Evolutionary conservation across 2,888 invertebrate genomes (phyloP).

Genomic region (Thysanoteuthis rhombus): DNA sequence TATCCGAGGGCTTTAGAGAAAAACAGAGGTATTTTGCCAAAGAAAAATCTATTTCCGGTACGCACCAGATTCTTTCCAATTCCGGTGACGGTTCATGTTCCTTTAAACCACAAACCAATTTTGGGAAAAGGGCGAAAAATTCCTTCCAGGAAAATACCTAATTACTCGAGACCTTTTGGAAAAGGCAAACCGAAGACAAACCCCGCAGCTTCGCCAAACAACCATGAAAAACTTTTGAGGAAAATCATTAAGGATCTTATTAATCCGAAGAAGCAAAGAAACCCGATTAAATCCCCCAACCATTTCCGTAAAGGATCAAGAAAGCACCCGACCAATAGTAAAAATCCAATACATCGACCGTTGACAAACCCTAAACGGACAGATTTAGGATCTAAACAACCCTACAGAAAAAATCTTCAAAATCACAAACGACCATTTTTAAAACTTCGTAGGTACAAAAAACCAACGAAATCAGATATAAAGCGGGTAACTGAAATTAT

Average conservation of each 20-base stretch:
- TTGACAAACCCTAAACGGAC: background rate
- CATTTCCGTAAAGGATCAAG: too few relatives aligned
- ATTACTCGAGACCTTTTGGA: background rate
- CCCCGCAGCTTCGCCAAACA: background rate
- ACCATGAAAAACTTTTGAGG: background rate
- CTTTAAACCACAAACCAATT: background rate
- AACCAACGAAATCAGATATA: background rate
- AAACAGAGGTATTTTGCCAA: background rate
- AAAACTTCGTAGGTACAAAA: background rate
- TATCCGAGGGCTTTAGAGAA: background rate
- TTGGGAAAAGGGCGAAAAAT: background rate
- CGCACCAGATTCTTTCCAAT: too few relatives aligned
- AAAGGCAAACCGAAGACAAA: background rate
- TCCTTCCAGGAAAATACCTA: background rate
- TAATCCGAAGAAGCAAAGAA: too few relatives aligned
- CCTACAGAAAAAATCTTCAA: background rate
- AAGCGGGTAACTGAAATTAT: background rate
- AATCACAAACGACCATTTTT: background rate
- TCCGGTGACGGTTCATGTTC: background rate
- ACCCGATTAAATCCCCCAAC: too few relatives aligned
- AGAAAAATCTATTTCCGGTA: background rate
- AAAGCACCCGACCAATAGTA: background rate
- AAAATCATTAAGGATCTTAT: too few relatives aligned
- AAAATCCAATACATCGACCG: background rate
- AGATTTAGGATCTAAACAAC: background rate